These are phyloP conservation scores for Corythucha ciliata DNA, from an alignment of 2,888 invertebrate genomes.

Conservation along the genomic window DNA sequence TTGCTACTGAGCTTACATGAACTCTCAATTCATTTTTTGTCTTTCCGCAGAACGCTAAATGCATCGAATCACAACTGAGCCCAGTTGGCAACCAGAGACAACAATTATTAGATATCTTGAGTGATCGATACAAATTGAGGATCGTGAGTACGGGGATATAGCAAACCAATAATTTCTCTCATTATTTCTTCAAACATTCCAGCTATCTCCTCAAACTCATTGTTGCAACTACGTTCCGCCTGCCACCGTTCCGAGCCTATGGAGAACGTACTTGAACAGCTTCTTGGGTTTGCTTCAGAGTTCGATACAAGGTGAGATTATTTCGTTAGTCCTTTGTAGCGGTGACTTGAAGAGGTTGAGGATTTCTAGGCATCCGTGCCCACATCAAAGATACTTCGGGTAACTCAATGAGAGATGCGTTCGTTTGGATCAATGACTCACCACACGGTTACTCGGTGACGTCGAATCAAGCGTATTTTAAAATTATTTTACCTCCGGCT, in stretches of 20 bases:
- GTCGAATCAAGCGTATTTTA: slow-evolving; percentile 60
- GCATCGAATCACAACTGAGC: too few relatives aligned
- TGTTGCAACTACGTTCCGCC: slow-evolving; percentile 36
- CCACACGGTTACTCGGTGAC: slow-evolving; percentile 52
- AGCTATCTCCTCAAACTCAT: slow-evolving; percentile 34
- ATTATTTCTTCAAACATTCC: slow-evolving; percentile 14
- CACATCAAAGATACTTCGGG: slow-evolving; percentile 56
- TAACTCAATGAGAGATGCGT: slow-evolving; percentile 59
- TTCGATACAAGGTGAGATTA: slow-evolving; percentile 31
- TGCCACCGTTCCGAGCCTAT: slow-evolving; percentile 40
- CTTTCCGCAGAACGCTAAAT: too few relatives aligned
- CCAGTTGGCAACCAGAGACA: too few relatives aligned
- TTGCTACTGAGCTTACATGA: too few relatives aligned
- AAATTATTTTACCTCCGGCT: slow-evolving; percentile 60
- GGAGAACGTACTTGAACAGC: slow-evolving; percentile 41
- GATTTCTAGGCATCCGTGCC: slow-evolving; percentile 53
- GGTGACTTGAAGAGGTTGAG: background rate
- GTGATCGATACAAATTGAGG: too few relatives aligned
- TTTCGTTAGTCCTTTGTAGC: background rate
- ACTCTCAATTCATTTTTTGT: too few relatives aligned
- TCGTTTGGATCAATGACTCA: slow-evolving; percentile 53
- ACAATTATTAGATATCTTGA: too few relatives aligned
- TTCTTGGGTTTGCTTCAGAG: slow-evolving; percentile 38
- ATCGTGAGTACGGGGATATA: too few relatives aligned
- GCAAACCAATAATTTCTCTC: too few relatives aligned